Base-by-base conservation (phyloP, 2,797 vertebrate species). In the Myotis vivesi region DNA sequence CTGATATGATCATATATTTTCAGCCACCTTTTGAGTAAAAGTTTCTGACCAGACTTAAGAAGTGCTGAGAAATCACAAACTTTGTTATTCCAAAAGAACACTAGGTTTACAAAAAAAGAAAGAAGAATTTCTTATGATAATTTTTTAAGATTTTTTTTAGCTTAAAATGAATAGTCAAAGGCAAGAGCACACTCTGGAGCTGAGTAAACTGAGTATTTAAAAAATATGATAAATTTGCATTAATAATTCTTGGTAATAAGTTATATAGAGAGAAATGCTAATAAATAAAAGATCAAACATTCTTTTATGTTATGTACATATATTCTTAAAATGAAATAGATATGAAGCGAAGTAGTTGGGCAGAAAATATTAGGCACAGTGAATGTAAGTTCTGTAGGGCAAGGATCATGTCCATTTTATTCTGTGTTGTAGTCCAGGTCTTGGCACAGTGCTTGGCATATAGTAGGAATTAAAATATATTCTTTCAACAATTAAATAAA, bases 1-100 rank as follows among this genome's bases (percentile, higher is more conserved):
- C 87, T 94, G n/a, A 11, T 25, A 95, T 93, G 72, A 80, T 89
- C 46, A 25, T 80, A 95, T 97, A 91, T 93, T 96, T 55, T 92
- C 59, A 80, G 86, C 38, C 44, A 94, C 72, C 36, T 95, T 92
- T 71, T 64, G 82, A 92, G 84, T 71, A 83, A 72, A 94, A 96
- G 77, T 81, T 92, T 82, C 17, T 87, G 46, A 66, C 28, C 92
- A 96, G 53, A 96, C 82, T 84, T 64, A 6, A 96, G 86, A 96
- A 89, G 75, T 85, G 23, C 49, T 69, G 85, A 1, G 93, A 94
- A 94, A 87, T 62, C 89, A 95, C 3, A 15, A 16, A 91, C 75
- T 87, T 19, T 92, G 57, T 62, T 62, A 95, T 94, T 97, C 64
- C 79, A 44, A 76, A 72, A 94, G 87, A 85, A 82, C 72, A 92